Evolutionary conservation across 2,113 vertebrate genomes (phyloP).

Genomic region (Spheniscus mendiculus): DNA sequence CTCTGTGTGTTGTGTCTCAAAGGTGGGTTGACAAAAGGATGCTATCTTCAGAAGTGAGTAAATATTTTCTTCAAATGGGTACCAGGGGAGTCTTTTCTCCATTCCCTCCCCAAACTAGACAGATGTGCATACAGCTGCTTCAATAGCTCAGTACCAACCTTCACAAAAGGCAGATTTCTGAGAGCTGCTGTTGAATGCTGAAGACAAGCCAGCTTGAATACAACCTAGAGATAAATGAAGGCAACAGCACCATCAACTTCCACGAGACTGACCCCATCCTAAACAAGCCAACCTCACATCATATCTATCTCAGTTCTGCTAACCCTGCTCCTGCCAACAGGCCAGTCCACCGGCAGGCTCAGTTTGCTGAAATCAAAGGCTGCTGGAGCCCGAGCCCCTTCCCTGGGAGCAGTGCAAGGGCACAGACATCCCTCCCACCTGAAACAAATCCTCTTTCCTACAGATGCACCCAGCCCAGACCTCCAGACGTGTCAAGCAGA

Average conservation of each 20-base stretch:
- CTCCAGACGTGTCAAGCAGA: background rate
- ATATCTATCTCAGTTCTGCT: background rate
- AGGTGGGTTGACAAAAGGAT: background rate
- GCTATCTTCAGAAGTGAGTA: background rate
- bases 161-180: background rate
- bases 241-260: background rate
- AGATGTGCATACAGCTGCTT: constrained; percentile 13
- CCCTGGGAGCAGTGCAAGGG: background rate
- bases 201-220: background rate
- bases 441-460: background rate
- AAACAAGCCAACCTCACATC: background rate
- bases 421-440: background rate
- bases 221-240: background rate
- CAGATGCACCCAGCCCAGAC: background rate
- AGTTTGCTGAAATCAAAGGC: background rate
- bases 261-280: background rate
- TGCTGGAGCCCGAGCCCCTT: background rate
- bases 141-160: background rate
- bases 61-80: background rate
- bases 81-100: background rate
- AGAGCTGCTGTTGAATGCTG: background rate
- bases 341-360: background rate
- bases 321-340: background rate
- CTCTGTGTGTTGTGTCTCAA: background rate
- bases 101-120: background rate